Percentiles rank a stretch among this genome's conserved stretches.
Evolutionary conservation across 2,888 invertebrate genomes (phyloP).

Genomic region (Colostygia pectinataria): DNA sequence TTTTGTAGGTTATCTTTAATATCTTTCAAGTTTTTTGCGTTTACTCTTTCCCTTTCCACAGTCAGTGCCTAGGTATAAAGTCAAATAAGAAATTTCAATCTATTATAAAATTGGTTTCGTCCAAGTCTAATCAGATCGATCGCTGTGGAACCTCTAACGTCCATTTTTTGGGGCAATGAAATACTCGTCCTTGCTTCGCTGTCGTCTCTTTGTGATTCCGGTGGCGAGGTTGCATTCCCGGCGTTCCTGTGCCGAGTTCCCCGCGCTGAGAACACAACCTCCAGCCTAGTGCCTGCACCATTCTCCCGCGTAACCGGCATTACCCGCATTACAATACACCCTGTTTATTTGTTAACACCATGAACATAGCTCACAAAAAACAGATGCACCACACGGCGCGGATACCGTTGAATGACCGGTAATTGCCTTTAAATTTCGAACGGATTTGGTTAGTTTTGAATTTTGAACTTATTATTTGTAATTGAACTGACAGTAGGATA

Average conservation of each 20-base stretch:
- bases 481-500: constrained; percentile 5
- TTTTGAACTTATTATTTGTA: constrained; percentile 1
- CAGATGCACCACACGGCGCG: constrained; percentile 23
- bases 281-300: constrained; percentile 34
- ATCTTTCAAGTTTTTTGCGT: too few species aligned
- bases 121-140: constrained; percentile 33
- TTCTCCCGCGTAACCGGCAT: constrained; percentile 28
- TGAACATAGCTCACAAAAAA: constrained; percentile 24
- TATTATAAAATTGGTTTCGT: constrained; percentile 12
- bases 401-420: constrained; percentile 35
- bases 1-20: too few species aligned
- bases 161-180: constrained; percentile 54
- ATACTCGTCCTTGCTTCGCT: constrained; percentile 70
- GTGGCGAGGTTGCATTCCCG: constrained; percentile 72
- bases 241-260: constrained; percentile 39
- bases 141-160: constrained; percentile 32
- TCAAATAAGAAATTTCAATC: too few species aligned
- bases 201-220: constrained; percentile 71
- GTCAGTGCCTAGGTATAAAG: too few species aligned
- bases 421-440: constrained; percentile 32
- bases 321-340: constrained; percentile 20
- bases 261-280: constrained; percentile 28
- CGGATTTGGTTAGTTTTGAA: constrained; percentile 25
- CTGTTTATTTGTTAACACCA: constrained; percentile 28
- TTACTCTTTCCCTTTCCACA: too few species aligned